phyloP scores from a whole-genome alignment of 2,113 vertebrate genomes.

The Aplodontia rufa region DNA sequence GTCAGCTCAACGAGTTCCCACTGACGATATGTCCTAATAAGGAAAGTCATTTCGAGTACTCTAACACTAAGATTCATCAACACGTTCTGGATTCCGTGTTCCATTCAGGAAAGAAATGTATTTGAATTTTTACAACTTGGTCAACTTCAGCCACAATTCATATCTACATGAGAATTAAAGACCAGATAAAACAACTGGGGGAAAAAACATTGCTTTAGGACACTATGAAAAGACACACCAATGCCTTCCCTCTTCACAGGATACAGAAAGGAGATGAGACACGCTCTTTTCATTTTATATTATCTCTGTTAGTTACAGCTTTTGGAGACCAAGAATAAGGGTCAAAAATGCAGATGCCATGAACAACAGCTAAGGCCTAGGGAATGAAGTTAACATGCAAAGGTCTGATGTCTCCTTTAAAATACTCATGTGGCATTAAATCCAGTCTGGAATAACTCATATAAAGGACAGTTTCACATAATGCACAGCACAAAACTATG shows the following conservation, averaged over 20 bases:
- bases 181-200: background rate
- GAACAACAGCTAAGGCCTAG: background rate
- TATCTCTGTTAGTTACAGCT: background rate
- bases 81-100: conserved; percentile 25
- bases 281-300: background rate
- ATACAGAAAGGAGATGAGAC: background rate
- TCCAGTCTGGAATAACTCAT: background rate
- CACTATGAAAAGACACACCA: background rate
- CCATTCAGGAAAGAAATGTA: background rate
- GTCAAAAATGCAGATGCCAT: background rate
- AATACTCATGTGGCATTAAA: background rate
- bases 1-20: too few species aligned
- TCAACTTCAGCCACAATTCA: background rate
- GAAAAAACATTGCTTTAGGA: background rate
- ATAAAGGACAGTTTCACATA: background rate
- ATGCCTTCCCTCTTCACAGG: background rate
- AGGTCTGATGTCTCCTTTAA: background rate
- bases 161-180: conserved; percentile 5
- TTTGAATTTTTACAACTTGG: background rate
- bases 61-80: background rate
- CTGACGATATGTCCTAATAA: background rate
- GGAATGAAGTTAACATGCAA: background rate
- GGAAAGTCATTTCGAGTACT: background rate
- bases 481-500: background rate
- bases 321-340: background rate